Evolutionary conservation across 2,113 vertebrate genomes (phyloP), one percentile per base, ranked within the genome.

Genomic region (Crocuta crocuta): DNA sequence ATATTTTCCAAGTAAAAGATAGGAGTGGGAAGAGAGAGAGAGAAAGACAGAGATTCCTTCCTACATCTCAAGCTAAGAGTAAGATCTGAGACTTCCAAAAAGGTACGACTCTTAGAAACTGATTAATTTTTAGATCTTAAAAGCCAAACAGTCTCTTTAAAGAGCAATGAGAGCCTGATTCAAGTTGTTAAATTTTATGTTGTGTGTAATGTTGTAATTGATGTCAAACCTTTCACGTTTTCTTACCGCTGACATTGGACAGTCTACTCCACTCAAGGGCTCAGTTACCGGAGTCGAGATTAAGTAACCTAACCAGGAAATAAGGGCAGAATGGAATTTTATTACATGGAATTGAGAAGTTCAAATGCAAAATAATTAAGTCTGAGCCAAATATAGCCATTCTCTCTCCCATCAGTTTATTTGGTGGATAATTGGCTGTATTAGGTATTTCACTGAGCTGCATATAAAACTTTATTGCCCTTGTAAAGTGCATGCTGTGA

Each of bases 381-480:
- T 16, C 0, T 53, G 86, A 98, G 94, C 63, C 98, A 98, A 98
- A 99, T 98, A 98, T 98, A 98, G 95, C 97, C 95, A 79, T 83
- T 98, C 98, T 98, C 94, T 97, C 97, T 97, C 95, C 90, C 98
- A 98, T 98, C 97, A 93, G 93, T 98, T 99, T 98, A 97, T 98
- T 97, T 50, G 97, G 91, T 93, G 98, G 78, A 98, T 99, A 99
- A 99, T 98, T 98, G 97, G 96, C 95, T 98, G 95, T 83, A 98
- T 99, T 98, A 94, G 91, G 98, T 97, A 98, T 99, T 99, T 98
- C 97, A 97, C 97, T 97, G 97, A 98, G 98, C 98, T 97, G 96
- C 98, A 96, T 98, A 99, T 99, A 99, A 99, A 99, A 99, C 89
- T 99, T 99, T 99, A 99, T 99, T 99, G 96, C 97, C 98, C 99